A percentile compares a stretch with the other conserved stretches of the same genome.
These are phyloP conservation scores for Diadegma fenestrale DNA, from an alignment of 2,888 invertebrate genomes.

Conservation along the genomic window DNA sequence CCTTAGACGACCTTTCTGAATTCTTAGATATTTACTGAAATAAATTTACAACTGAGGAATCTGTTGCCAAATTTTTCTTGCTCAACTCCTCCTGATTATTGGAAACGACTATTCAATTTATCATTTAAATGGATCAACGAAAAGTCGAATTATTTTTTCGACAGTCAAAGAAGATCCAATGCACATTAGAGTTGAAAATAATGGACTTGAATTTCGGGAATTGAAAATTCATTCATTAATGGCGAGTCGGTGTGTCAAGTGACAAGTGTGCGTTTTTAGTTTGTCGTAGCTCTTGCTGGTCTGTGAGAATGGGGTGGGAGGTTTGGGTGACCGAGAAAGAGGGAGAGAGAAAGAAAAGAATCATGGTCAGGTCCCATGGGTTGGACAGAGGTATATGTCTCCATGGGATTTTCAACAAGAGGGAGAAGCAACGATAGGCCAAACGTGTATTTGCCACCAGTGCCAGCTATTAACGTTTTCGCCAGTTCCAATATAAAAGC, in stretches of 20 bases:
- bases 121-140: not conserved
- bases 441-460: constrained; percentile 41
- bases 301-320: constrained; percentile 30
- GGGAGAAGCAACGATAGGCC: constrained; percentile 61
- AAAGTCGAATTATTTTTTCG: not conserved
- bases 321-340: not conserved
- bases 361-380: not conserved
- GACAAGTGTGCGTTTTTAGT: constrained; percentile 48
- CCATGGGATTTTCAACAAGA: constrained; percentile 48
- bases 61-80: constrained; percentile 1
- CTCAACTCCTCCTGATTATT: not conserved
- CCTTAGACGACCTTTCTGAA: constrained; percentile 17
- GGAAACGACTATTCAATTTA: not conserved
- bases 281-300: constrained; percentile 50
- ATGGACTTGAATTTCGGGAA: constrained; percentile 34
- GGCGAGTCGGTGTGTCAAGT: constrained; percentile 45
- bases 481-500: constrained; percentile 68
- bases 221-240: constrained; percentile 13
- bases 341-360: constrained; percentile 19
- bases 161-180: not conserved
- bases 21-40: constrained; percentile 1
- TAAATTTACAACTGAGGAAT: not conserved
- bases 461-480: constrained; percentile 58
- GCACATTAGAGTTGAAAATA: not conserved
- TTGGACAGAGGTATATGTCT: constrained; percentile 53